Base-by-base conservation (phyloP, 2,797 vertebrate genomes). In the Arrhamphus sclerolepis region DNA sequence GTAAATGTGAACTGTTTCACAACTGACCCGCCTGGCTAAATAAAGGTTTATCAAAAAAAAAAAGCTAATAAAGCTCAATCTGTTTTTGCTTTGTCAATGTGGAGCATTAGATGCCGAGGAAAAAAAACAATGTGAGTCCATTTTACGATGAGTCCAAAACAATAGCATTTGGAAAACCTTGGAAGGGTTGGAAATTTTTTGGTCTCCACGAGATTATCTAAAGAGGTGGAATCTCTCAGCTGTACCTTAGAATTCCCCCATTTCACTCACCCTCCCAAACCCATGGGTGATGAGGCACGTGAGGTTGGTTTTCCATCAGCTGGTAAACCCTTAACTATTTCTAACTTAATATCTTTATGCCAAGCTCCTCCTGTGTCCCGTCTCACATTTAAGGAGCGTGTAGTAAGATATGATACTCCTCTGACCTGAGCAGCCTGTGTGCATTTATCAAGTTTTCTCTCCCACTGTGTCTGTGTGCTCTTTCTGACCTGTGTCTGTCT, bases 371-470 rank as follows among this genome's bases (percentile, higher is more conserved):
- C 29, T 38, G 26, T 43, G 74, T 65, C 34, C 2, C 29, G 21
- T 66, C 61, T 34, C 29, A 44, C 44, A 59, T 70, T 61, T 26
- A 44, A 66, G 19, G 46, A 34, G 44, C 7, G 56, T 22, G 38
- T 47, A 46, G 71, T 49, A 58, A 66, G 73, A 75, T 59, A 49
- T 56, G 70, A 75, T 75, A 66, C 60, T 62, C 29, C 7, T 24
- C 52, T 64, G 82, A 74, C 78, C 70, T 67, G 77, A n/a, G 50
- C 49, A 58, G 60, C 24, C 52, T 60, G 52, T 60, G 18, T 47
- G 31, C 59, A 75, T 71, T 75, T 80, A 73, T 82, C 70, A 70
- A 41, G 63, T 63, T 81, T 75, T 69, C 70, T 67, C 72, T 73
- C 61, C 53, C 34, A 18, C 71, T 57, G 52, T 82, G 63, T 74